Evolutionary conservation across 2,888 invertebrate genomes (phyloP), one percentile per base, ranked within the genome.

Genomic region (Archips crataeganus): DNA sequence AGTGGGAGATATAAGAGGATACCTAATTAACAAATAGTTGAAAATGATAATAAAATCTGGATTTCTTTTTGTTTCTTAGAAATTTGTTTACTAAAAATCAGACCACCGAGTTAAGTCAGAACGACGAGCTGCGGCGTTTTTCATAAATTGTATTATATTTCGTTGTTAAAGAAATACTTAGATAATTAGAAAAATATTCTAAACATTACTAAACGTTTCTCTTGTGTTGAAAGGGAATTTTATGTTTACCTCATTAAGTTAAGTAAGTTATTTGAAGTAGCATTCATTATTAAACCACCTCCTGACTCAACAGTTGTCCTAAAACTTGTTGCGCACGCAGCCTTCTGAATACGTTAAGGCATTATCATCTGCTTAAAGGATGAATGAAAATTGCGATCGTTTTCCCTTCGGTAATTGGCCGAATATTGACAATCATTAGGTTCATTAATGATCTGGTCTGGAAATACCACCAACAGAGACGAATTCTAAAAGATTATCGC

Each of bases 301-400:
- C 59, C 57, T 34, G 82, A 88, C 84, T 93, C 94, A 93, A 93
- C 93, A 93, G 94, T 90, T 94, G 93, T 88, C 85, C 76, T 80
- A 86, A 79, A 80, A 94, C 94, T 93, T 94, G 94, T 94, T 94
- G 94, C 94, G 86, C 86, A 87, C 86, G 86, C 86, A 87, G 83
- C 79, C 84, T 79, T 80, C 80, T 84, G 86, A 90, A 89, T 89
- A 87, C 82, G 87, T 88, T 88, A 86, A 84, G 86, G 85, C 82
- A 87, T 85, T 82, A 78, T 80, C 77, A 79, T 79, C 78, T 76
- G 70, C 64, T 74, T 77, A 76, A 75, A 75, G 71, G 75, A 76
- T 75, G 69, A 78, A 74, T 77, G 69, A 71, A 74, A 71, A 66
- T 39, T 71, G 60, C 65, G 51, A 49, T 59, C 39, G 34, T 32